Evolutionary conservation across 1,140 invertebrate species (phyloP), one percentile per base, ranked within the genome.

Genomic region (Zaprionus davidi): DNA sequence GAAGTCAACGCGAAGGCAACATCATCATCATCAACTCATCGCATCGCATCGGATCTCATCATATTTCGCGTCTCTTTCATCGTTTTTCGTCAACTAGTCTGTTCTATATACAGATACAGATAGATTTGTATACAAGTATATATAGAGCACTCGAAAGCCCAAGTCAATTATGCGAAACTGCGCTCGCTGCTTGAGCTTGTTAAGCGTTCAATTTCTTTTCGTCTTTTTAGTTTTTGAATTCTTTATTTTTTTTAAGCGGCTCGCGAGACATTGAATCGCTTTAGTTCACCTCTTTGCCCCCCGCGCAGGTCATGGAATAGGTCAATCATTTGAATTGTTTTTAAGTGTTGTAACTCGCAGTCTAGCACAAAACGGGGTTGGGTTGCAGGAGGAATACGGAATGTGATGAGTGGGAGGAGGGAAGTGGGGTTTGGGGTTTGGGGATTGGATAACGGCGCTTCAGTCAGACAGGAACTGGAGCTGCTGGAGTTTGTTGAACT

Each of bases 291-390:
- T 68, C 71, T 69, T 46, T 20, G 46, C 55, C 74, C 55, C 44
- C 34, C 28, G 20, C 56, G 60, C 70, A 77, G 84, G 84, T 88
- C 84, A 88, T 68, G 81, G 71, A 73, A 81, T 81, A 88, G 84
- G 84, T 88, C 84, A 88, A 88, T 88, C 84, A 81, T 84, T 84
- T 88, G 84, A 90, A 88, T 88, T 88, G 84, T 81, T 81, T 83
- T 88, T 73, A 88, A 88, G 84, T 88, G 81, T 90, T 81, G 85
- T 79, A 88, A 88, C 78, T 72, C 79, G 66, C 66, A 79, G 71
- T 28, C 46, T n/a, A 31, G 38, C 38, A 15, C 38, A 55, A 56
- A 20, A 57, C 28, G 31, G 64, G 59, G 20, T 34, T 51, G 41
- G 15, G 13, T 12, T 17, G 41, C 7, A 41, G 26, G 31, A 11